Conservation (phyloP, 2,797 vertebrate species). For the Tokudaia tokunoshimensis region DNA sequence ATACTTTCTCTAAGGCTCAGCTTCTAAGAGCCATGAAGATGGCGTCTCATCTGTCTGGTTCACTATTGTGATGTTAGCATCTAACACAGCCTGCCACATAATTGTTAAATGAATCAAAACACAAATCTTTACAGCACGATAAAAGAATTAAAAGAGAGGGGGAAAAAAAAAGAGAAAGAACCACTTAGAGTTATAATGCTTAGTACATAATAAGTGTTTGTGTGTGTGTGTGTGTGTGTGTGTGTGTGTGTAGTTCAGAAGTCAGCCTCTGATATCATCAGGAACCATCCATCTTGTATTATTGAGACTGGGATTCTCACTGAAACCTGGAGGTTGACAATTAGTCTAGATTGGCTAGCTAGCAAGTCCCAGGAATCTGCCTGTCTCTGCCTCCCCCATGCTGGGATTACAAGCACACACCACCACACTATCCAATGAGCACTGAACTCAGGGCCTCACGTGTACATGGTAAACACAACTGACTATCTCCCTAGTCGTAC, state of each 20-base stretch:
- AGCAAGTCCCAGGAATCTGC: background rate
- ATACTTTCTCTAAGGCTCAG: background rate
- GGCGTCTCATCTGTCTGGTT: background rate
- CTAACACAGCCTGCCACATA: background rate
- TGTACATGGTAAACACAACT: background rate
- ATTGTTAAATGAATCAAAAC: slow-evolving; percentile 5
- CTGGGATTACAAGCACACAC: background rate
- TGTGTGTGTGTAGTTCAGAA: background rate
- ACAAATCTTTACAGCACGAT: background rate
- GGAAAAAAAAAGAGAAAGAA: background rate
- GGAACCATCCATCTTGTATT: background rate
- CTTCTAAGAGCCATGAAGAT: background rate
- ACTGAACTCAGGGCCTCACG: background rate
- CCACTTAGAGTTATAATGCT: background rate
- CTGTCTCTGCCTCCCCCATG: background rate
- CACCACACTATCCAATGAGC: too few relatives aligned
- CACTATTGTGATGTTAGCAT: background rate
- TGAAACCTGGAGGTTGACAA: background rate
- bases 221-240: background rate
- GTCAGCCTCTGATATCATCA: too few relatives aligned
- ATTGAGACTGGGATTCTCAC: background rate
- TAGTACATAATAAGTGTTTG: background rate
- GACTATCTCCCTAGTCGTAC: background rate
- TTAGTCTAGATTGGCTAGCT: background rate
- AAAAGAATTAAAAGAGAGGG: background rate